Conservation (phyloP, 2,113 vertebrate genomes). For the Aegithalos caudatus region DNA sequence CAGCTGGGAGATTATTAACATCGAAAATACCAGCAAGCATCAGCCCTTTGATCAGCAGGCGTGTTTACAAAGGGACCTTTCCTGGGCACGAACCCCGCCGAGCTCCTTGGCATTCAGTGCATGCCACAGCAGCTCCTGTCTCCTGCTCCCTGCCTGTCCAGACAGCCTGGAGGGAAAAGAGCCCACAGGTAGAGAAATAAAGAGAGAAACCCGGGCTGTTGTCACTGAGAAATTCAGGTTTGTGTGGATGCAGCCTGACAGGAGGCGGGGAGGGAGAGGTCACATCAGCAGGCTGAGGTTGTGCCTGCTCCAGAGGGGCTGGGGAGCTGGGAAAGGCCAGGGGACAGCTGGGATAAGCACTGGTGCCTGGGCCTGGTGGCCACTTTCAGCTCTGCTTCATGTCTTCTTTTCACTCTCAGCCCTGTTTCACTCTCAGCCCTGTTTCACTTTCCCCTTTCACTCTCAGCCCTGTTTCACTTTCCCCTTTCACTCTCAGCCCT, state of each 20-base stretch:
- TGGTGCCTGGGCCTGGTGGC: not conserved
- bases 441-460: not conserved
- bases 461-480: too few relatives aligned
- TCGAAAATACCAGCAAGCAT: slow-evolving; percentile 37
- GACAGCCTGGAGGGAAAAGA: not conserved
- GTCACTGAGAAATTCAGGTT: not conserved
- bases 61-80: slow-evolving; percentile 55
- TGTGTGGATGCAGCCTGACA: not conserved
- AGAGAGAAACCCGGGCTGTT: not conserved
- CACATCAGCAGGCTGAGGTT: not conserved
- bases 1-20: slow-evolving; percentile 54
- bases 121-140: slow-evolving; percentile 13
- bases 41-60: slow-evolving; percentile 36
- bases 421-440: not conserved
- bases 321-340: not conserved
- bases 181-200: slow-evolving; percentile 3
- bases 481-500: too few relatives aligned
- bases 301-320: not conserved
- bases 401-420: too few relatives aligned
- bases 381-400: not conserved
- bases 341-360: not conserved
- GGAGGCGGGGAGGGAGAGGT: not conserved
- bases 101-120: slow-evolving; percentile 40
- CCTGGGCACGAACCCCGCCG: not conserved
- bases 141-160: not conserved